Percentiles rank a stretch among this genome's conserved stretches.
Conservation (phyloP, 2,797 vertebrate genomes). For the Dromococcyx pavoninus region DNA sequence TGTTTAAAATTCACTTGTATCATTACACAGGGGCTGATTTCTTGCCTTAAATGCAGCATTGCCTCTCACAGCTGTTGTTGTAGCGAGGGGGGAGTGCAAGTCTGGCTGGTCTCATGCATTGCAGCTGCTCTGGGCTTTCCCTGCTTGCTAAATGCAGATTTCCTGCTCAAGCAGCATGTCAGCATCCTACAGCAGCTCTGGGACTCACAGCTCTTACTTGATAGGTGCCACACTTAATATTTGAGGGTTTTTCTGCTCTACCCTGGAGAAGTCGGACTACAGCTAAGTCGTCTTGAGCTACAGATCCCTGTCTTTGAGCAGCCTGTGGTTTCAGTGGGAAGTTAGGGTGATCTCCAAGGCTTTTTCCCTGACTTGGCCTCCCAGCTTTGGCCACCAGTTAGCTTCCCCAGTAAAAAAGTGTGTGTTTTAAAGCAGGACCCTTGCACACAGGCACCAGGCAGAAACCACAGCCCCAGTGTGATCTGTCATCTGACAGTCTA, state of each 20-base stretch:
- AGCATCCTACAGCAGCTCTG: background rate
- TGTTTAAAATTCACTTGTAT: background rate
- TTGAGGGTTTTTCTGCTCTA: background rate
- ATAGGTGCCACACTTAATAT: background rate
- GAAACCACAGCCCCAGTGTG: background rate
- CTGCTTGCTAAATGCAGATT: background rate
- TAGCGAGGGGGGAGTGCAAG: background rate
- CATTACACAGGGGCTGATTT: background rate
- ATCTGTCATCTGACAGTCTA: background rate
- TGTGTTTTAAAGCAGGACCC: background rate
- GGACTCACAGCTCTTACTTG: background rate
- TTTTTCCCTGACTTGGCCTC: background rate
- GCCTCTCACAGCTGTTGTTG: background rate
- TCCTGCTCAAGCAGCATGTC: background rate
- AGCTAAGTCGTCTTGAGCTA: background rate
- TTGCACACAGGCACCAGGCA: background rate
- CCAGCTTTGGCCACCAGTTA: background rate
- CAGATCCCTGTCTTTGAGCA: background rate
- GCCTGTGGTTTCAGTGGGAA: background rate
- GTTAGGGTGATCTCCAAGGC: background rate
- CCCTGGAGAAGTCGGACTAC: background rate
- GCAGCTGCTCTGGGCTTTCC: constrained; percentile 18
- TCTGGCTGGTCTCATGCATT: background rate
- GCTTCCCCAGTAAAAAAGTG: background rate
- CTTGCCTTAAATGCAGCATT: background rate